phyloP scores from a whole-genome alignment of 2,113 vertebrate species.

The Mirounga angustirostris region DNA sequence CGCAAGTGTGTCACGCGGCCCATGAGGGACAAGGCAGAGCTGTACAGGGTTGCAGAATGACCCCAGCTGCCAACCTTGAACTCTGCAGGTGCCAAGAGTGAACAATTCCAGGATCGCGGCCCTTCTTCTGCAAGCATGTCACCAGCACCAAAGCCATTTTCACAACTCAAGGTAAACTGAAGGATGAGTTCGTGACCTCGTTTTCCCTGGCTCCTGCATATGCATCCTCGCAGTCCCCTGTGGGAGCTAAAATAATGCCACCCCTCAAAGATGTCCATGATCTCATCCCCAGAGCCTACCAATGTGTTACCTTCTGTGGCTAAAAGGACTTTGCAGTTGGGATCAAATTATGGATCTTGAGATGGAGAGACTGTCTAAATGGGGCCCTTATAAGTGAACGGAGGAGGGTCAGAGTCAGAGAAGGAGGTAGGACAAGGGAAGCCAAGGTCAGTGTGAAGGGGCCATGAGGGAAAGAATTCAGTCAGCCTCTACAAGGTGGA shows the following conservation, averaged over 20 bases:
- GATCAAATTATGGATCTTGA: background rate
- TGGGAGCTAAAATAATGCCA: too few species aligned
- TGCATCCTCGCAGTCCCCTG: background rate
- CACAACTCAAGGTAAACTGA: background rate
- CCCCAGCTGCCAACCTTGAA: background rate
- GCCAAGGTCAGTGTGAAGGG: background rate
- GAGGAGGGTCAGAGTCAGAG: background rate
- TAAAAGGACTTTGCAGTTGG: background rate
- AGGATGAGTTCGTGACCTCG: background rate
- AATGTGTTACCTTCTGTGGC: background rate
- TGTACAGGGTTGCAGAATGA: background rate
- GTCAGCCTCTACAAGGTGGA: background rate
- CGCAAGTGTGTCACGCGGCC: background rate
- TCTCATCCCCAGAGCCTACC: background rate
- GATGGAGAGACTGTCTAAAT: background rate
- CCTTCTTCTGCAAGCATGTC: background rate
- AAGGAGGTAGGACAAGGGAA: background rate
- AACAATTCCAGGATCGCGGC: background rate
- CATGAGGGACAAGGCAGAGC: background rate
- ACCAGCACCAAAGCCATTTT: background rate
- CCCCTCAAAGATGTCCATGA: background rate
- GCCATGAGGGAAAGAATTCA: background rate
- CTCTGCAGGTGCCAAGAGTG: background rate
- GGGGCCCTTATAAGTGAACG: background rate
- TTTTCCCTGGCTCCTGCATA: background rate